Base-by-base conservation (phyloP, 2,888 invertebrate genomes). In the Molorchus minor region DNA sequence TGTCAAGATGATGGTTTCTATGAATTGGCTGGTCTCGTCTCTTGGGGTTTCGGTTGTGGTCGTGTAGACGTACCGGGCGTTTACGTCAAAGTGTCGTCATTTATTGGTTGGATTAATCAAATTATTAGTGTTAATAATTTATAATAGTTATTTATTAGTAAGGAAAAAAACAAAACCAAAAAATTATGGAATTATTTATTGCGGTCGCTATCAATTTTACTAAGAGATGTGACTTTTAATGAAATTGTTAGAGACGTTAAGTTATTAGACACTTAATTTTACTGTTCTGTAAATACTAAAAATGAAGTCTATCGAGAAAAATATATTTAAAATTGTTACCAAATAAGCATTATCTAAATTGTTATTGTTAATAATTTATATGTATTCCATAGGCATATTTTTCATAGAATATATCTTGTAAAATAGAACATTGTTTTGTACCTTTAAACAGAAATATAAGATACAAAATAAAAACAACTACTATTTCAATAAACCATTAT, bases 51-150 rank as follows among this genome's bases (percentile, higher is more conserved):
- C 78, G 94, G n/a, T n/a, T n/a, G n/a, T n/a, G n/a, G n/a, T n/a
- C n/a, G n/a, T n/a, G n/a, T 89, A 62, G 93, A 95, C 81, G 96
- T 95, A 53, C 97, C 97, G 21, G 97, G 96, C n/a, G 96, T 97
- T 62, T 97, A 97, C 80, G 96, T 96, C 20, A 94, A 96, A 83
- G 96, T 97, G 7, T 94, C 96, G 2, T 89, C 94, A 38, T 97
- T 96, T 82, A 94, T 96, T 72, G 94, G 95, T 66, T 97, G 97
- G 97, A 96, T 97, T 78, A 95, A 95, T 84, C 95, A 96, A 85
- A 96, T 96, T 72, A 96, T 96, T 77, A 94, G 94, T 77, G 95
- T 95, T 72, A 96, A 96, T 82, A 94, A 94, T 82, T 87, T 92
- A 81, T 92, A 89, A 65, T 58, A 41, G 25, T 60, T 64, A 56